These are phyloP conservation scores for Octodon degus DNA, from an alignment of 2,113 vertebrate genomes.

Conservation along the genomic window DNA sequence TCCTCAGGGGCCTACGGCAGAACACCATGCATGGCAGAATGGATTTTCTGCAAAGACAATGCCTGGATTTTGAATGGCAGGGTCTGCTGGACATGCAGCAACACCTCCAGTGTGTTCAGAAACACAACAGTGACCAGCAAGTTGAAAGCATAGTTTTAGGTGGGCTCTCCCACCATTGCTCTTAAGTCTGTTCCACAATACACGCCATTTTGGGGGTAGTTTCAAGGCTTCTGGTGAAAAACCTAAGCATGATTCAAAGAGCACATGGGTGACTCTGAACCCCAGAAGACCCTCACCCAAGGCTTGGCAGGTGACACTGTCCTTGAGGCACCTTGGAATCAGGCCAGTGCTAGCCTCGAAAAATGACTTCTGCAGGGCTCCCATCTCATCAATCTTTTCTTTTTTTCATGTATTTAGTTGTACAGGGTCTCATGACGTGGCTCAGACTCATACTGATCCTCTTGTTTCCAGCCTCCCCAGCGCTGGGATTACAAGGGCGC, in stretches of 20 bases:
- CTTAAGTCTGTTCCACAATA: not conserved
- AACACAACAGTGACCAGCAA: not conserved
- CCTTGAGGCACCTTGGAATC: not conserved
- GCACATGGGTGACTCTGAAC: not conserved
- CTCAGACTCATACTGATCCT: no score
- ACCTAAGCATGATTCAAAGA: not conserved
- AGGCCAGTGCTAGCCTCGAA: not conserved
- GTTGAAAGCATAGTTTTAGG: not conserved
- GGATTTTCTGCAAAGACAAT: not conserved
- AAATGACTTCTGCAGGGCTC: not conserved
- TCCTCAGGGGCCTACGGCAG: not conserved
- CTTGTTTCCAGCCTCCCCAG: no score
- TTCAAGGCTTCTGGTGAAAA: not conserved
- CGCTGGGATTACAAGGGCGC: no score
- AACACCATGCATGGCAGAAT: not conserved
- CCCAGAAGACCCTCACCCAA: not conserved
- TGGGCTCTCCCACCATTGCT: not conserved
- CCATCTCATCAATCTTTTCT: not conserved
- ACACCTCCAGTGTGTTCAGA: not conserved
- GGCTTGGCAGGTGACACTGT: not conserved
- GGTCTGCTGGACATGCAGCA: not conserved
- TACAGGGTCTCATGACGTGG: no score
- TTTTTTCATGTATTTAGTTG: no score
- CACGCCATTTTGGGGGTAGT: not conserved
- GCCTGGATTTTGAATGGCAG: not conserved